A percentile compares a stretch with the other conserved stretches of the same genome.
These are phyloP conservation scores for Drosophila subsilvestris DNA, from an alignment of 2,888 invertebrate species.

Conservation along the genomic window DNA sequence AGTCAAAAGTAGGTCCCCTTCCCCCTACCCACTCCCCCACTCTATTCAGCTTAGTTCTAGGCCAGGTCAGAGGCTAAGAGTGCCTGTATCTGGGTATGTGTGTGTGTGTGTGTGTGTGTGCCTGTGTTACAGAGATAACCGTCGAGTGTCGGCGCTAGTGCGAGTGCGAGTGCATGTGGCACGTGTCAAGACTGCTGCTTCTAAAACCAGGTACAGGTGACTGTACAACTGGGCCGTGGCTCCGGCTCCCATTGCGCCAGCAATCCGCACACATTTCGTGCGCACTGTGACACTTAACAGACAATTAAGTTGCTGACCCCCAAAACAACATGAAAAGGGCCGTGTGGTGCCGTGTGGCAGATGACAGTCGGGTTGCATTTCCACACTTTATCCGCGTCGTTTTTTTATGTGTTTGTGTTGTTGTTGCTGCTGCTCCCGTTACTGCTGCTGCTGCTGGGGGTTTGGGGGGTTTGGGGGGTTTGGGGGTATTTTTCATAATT, in stretches of 20 bases:
- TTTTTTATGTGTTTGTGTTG: not conserved
- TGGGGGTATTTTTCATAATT: conserved; percentile 71
- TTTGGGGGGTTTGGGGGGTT: not conserved
- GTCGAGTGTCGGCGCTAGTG: not conserved
- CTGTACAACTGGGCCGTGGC: conserved; percentile 15
- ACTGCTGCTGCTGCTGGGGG: not conserved
- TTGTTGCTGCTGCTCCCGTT: not conserved
- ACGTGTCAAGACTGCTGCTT: conserved; percentile 41
- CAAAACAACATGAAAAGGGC: conserved; percentile 25
- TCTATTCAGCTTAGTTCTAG: not conserved
- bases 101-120: conserved; percentile 4
- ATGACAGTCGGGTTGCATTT: conserved; percentile 29
- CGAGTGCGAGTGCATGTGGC: conserved; percentile 50
- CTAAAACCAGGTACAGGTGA: conserved; percentile 17
- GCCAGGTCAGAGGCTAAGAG: conserved; percentile 5
- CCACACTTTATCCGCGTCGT: conserved; percentile 5
- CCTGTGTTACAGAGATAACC: conserved; percentile 5
- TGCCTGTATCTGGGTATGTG: not conserved
- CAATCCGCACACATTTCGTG: conserved; percentile 48
- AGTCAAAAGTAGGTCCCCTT: conserved; percentile 23
- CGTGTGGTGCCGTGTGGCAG: conserved; percentile 5
- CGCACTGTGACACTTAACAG: conserved; percentile 74
- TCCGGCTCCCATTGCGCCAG: conserved; percentile 2
- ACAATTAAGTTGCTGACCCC: conserved; percentile 76
- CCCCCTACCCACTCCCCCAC: too few species aligned